A percentile compares a stretch with the other conserved stretches of the same genome.
phyloP scores from a whole-genome alignment of 2,797 vertebrate genomes.

The Emydoidea blandingii region DNA sequence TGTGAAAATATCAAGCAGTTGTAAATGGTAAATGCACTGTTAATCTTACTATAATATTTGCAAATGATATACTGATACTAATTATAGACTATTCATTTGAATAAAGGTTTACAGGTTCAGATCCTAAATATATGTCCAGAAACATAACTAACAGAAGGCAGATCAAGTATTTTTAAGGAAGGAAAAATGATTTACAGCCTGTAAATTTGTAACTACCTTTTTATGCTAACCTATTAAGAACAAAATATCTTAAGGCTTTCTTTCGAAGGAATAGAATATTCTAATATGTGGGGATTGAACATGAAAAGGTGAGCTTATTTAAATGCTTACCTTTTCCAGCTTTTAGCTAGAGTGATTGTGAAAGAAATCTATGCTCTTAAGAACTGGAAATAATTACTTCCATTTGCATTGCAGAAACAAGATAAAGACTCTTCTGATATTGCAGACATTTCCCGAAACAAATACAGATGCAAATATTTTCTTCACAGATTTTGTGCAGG shows the following conservation, averaged over 20 bases:
- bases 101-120: background rate
- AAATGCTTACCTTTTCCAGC: background rate
- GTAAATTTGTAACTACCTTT: background rate
- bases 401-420: background rate
- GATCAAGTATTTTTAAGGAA: background rate
- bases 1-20: background rate
- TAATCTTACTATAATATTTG: background rate
- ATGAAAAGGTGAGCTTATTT: background rate
- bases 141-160: background rate
- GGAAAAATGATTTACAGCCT: background rate
- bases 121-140: background rate
- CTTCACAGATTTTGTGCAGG: background rate
- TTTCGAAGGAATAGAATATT: background rate
- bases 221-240: background rate
- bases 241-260: rapidly evolving
- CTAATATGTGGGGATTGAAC: background rate
- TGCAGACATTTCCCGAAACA: background rate
- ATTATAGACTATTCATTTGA: background rate
- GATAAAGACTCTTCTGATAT: background rate
- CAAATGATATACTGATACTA: background rate
- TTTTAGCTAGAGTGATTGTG: background rate
- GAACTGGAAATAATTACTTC: background rate
- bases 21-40: conserved; percentile 15
- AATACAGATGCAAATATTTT: background rate
- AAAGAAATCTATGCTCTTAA: background rate